Evolutionary conservation across 2,113 vertebrate genomes (phyloP), one percentile per base, ranked within the genome.

Genomic region (Mus spicilegus): DNA sequence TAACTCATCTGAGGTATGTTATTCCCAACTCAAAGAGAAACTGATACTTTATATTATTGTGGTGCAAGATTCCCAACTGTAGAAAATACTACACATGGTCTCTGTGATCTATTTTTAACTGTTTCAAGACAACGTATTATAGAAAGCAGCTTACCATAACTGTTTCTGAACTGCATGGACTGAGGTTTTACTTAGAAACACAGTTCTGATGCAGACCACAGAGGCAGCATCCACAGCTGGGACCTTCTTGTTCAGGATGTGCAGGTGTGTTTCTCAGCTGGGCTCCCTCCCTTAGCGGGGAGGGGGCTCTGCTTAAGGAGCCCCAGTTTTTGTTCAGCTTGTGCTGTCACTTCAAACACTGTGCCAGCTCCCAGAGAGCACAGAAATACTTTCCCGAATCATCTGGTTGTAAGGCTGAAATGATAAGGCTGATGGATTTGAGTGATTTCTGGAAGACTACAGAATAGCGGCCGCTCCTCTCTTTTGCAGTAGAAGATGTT

Each of bases 401-500:
- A 3, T 67, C 63, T 12, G 46, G 9, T 4, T 49, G 61, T 46
- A 42, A 22, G 39, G 8, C 39, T 67, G 61, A 86, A 63, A 86
- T 67, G 7, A 65, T 42, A 46, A 86, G 28, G 17, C 61, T 86
- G 84, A 86, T 33, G 61, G 42, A 49, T 14, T 49, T 86, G 84
- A 28, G 4, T 86, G 42, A 33, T 33, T 13, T 33, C 84, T 49
- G 16, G 14, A 86, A 67, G 61, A 11, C 5, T 1, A 67, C 8
- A 49, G 82, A 67, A 65, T 86, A 67, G 28, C 39, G 39, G 39
- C 39, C 28, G 0, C 42, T 33, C 17, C 1, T 67, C 39, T 46
- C 39, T 33, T 1, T 7, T 2, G 2, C 7, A 49, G 36, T 4
- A 39, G 24, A 20, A 67, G 82, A 67, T 1, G 1, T 0, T 11